Conservation (phyloP, 2,113 vertebrate species). For the Cranoglanis bouderius region DNA sequence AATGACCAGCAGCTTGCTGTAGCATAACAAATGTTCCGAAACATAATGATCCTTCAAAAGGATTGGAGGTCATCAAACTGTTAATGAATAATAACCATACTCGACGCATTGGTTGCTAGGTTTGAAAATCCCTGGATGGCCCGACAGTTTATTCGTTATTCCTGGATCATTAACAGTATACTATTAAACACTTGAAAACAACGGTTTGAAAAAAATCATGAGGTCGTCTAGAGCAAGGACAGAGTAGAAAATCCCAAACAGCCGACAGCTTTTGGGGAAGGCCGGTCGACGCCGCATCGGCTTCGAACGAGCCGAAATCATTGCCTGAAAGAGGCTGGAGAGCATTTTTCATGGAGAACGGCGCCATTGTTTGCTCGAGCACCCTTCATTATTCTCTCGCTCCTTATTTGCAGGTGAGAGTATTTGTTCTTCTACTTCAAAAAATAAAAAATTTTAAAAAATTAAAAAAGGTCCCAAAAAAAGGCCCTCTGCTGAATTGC, state of each 20-base stretch:
- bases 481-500: neutral
- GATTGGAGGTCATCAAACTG: neutral
- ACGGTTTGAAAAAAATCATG: neutral
- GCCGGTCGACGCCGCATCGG: neutral
- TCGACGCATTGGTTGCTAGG: neutral
- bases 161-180: neutral
- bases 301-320: neutral
- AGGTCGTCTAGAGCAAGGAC: neutral
- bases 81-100: neutral
- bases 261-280: neutral
- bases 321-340: constrained; percentile 4
- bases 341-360: constrained; percentile 19
- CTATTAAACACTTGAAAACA: neutral
- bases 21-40: neutral
- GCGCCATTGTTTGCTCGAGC: constrained; percentile 13
- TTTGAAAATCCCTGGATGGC: neutral
- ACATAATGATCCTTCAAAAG: neutral
- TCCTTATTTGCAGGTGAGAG: constrained; percentile 34
- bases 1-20: neutral
- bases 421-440: constrained; percentile 34
- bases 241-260: neutral
- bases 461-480: neutral
- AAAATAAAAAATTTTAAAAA: constrained; percentile 4
- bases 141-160: neutral
- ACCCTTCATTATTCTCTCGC: constrained; percentile 31